Conservation (phyloP, 2,113 vertebrate species). For the Podarcis cretensis region DNA sequence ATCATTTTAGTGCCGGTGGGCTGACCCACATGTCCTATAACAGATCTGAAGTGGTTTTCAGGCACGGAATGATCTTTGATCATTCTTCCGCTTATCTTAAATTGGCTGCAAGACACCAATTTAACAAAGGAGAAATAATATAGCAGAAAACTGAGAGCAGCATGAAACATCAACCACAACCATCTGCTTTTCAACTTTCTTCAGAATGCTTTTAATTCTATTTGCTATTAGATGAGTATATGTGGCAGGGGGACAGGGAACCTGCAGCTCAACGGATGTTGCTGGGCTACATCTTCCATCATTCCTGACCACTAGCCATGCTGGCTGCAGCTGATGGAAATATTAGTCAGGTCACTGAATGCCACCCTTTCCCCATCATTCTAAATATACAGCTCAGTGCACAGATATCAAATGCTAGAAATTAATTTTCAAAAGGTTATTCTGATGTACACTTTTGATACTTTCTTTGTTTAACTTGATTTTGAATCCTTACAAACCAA, state of each 20-base stretch:
- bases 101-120: constrained; percentile 16
- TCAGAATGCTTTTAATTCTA: background rate
- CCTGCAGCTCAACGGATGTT: background rate
- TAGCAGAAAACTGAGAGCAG: background rate
- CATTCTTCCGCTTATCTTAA: constrained; percentile 38
- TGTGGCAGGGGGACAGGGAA: background rate
- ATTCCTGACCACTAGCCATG: no score
- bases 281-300: background rate
- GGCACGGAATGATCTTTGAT: constrained; percentile 18
- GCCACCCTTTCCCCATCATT: background rate
- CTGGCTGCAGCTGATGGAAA: background rate
- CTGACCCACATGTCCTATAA: background rate
- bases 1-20: background rate
- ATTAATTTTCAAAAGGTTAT: constrained; percentile 4
- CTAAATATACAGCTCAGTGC: background rate
- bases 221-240: background rate
- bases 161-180: background rate
- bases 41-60: background rate
- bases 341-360: background rate
- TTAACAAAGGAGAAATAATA: constrained; percentile 19
- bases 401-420: background rate
- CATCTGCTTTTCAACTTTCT: background rate
- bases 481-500: no score
- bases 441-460: background rate
- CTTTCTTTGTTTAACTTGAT: background rate